Conservation (phyloP, 2,888 invertebrate genomes). For the Lycaena phlaeas region DNA sequence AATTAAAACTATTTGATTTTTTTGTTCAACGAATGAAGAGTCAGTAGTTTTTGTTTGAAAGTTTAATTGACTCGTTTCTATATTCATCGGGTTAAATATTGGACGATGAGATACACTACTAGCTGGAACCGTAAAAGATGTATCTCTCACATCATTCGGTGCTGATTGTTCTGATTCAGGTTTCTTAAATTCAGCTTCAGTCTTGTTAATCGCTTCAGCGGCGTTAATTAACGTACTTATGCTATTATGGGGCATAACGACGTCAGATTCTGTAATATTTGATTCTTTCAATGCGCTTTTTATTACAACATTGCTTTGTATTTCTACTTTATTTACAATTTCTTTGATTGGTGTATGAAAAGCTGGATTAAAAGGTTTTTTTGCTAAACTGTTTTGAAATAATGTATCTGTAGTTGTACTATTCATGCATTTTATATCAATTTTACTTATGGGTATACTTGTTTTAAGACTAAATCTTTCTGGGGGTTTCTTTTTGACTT, state of each 20-base stretch:
- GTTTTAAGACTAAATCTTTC: conserved; percentile 62
- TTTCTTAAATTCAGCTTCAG: conserved; percentile 36
- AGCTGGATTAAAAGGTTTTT: conserved; percentile 32
- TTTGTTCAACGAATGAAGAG: conserved; percentile 39
- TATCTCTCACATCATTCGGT: conserved; percentile 31
- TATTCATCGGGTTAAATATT: conserved; percentile 39
- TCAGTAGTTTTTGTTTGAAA: conserved; percentile 42
- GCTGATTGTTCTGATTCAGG: conserved; percentile 36
- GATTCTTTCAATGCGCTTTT: conserved; percentile 42
- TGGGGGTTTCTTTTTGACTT: conserved; percentile 42
- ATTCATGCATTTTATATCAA: conserved; percentile 58
- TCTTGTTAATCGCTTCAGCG: conserved; percentile 49
- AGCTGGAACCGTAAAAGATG: conserved; percentile 20
- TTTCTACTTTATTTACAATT: conserved; percentile 40
- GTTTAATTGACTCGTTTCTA: conserved; percentile 37
- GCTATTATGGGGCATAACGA: conserved; percentile 17
- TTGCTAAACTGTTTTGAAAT: conserved; percentile 27
- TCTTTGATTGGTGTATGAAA: conserved; percentile 29
- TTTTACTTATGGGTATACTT: conserved; percentile 63
- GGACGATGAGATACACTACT: conserved; percentile 23
- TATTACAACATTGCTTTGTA: conserved; percentile 57
- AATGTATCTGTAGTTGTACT: conserved; percentile 33
- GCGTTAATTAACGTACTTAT: conserved; percentile 49
- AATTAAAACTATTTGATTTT: conserved; percentile 54
- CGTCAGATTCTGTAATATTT: conserved; percentile 23